Conservation (phyloP, 1,140 invertebrate genomes). For the Aphaenogaster floridana region DNA sequence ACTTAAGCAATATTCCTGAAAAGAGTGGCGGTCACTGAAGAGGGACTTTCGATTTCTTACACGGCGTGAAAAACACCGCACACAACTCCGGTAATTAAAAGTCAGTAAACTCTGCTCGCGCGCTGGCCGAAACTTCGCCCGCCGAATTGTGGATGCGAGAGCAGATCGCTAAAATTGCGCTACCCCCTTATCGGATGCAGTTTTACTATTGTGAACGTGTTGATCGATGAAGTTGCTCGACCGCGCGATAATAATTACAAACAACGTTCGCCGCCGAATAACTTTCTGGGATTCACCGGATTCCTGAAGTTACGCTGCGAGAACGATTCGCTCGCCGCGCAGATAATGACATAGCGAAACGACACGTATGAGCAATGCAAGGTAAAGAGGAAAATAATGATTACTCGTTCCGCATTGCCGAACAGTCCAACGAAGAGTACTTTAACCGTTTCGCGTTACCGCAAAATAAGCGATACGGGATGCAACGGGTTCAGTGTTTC, state of each 20-base stretch:
- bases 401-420: constrained; percentile 19
- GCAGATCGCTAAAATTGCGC: too few relatives aligned
- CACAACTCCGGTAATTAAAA: constrained; percentile 30
- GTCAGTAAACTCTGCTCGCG: constrained; percentile 26
- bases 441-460: constrained; percentile 38
- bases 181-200: neutral
- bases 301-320: neutral
- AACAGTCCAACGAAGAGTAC: neutral
- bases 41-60: constrained; percentile 54
- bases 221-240: neutral
- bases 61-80: constrained; percentile 11
- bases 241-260: neutral
- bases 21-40: constrained; percentile 3
- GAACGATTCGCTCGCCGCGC: neutral
- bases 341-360: constrained; percentile 32
- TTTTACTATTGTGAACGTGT: neutral
- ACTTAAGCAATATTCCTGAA: constrained; percentile 43
- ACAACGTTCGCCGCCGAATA: neutral
- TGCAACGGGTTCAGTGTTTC: neutral
- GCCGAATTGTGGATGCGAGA: neutral
- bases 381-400: constrained; percentile 21
- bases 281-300: neutral
- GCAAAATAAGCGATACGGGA: neutral
- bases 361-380: constrained; percentile 20
- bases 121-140: neutral